These are phyloP conservation scores for Trachelus tabidus DNA, from an alignment of 2,888 invertebrate species.

Conservation along the genomic window DNA sequence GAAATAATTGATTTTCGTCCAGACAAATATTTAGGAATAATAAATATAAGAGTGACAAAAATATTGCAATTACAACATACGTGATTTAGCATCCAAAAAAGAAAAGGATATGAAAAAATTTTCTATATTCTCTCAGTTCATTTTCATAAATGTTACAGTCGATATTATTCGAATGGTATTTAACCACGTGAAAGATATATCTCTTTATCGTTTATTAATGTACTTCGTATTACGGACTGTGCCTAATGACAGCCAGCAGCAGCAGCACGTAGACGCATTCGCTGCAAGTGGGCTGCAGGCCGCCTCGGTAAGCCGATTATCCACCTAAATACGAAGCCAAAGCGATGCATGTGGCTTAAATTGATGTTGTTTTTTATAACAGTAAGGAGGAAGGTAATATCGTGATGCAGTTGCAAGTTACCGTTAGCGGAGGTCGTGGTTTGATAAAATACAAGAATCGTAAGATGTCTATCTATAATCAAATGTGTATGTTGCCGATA, in stretches of 20 bases:
- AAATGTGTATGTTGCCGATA: not conserved
- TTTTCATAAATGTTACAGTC: not conserved
- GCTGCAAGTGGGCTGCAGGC: constrained; percentile 48
- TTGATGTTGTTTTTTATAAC: constrained; percentile 42
- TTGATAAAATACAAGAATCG: not conserved
- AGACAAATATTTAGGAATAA: not conserved
- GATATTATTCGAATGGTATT: not conserved
- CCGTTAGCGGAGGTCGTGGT: not conserved
- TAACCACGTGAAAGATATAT: not conserved
- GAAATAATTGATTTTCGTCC: not conserved
- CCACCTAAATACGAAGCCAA: constrained; percentile 65
- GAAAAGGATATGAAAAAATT: not conserved
- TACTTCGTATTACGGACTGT: constrained; percentile 12
- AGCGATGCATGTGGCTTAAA: constrained; percentile 63
- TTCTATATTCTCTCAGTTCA: not conserved
- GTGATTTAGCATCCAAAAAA: not conserved
- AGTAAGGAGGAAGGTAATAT: not conserved
- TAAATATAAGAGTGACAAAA: not conserved
- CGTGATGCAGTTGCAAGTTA: not conserved
- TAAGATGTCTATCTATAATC: not conserved
- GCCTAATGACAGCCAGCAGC: constrained; percentile 27
- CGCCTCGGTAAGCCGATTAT: constrained; percentile 63
- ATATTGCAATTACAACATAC: not conserved
- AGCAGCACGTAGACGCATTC: constrained; percentile 41
- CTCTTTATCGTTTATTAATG: not conserved